Base-by-base conservation (phyloP, 2,113 vertebrate genomes). In the Setophaga kirtlandii region DNA sequence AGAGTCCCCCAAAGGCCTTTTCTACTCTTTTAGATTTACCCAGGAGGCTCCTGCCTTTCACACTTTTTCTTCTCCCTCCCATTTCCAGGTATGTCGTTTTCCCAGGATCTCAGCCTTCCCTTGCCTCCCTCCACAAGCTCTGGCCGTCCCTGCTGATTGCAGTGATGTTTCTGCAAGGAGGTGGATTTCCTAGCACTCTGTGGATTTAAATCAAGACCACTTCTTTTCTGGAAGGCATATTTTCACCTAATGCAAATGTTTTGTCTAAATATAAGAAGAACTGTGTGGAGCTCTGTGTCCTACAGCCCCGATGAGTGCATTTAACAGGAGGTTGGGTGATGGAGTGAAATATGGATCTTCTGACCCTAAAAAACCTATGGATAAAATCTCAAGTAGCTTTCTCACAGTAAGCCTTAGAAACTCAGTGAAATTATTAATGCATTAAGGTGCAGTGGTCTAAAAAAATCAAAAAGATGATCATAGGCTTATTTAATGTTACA, bases 401-500 rank as follows among this genome's bases (percentile, higher is more conserved):
- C 24, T 56, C 12, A 20, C 31, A 50, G 23, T 50, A 28, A 65
- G 13, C 41, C 10, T 52, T 68, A 82, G 56, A 84, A 85, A 53
- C 24, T 67, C 41, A 33, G 70, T 73, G 58, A 70, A 79, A 87
- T 93, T 50, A 68, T 41, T 55, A 83, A 63, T 35, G 37, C 44
- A 25, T 39, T 82, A 62, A 55, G 55, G 33, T 59, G 50, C 53
- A 91, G 33, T 59, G 84, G 44, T 92, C 71, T 69, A 84, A 87
- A 83, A 93, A 74, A 81, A 79, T 88, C 79, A 85, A 64, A 75
- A 67, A 1, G 0, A 42, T 79, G 47, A 91, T 87, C 64, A 73
- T 20, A 87, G 73, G 56, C 50, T 96, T 91, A 74, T 92, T 88
- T 95, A 86, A 91, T 19, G 18, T 78, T 79, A 55, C 25, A 80